A percentile compares a stretch with the other conserved stretches of the same genome.
These are phyloP conservation scores for Procavia capensis DNA, from an alignment of 2,113 vertebrate genomes.

Conservation along the genomic window DNA sequence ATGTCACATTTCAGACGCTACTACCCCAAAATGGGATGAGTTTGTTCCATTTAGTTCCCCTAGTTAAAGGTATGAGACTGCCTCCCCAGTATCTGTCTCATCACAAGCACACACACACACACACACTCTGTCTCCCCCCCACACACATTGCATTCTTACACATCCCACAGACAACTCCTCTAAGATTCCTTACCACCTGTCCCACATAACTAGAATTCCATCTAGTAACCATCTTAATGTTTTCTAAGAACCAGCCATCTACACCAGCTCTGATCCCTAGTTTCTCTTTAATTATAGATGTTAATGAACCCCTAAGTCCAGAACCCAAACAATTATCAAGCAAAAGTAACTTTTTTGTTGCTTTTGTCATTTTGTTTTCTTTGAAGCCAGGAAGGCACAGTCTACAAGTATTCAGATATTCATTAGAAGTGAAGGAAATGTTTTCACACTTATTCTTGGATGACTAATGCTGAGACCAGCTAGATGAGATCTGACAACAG, in stretches of 20 bases:
- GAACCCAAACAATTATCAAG: neutral
- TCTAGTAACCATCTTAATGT: neutral
- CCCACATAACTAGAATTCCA: neutral
- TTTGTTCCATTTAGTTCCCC: neutral
- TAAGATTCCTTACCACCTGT: neutral
- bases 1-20: neutral
- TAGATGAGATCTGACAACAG: too few relatives aligned
- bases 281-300: neutral
- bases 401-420: neutral
- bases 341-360: neutral
- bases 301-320: neutral
- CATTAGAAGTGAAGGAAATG: neutral
- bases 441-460: conserved; percentile 23
- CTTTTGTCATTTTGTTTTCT: neutral
- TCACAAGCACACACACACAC: neutral
- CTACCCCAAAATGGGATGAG: neutral
- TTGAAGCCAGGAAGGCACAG: neutral
- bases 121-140: too few relatives aligned
- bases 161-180: neutral
- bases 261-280: neutral
- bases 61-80: neutral
- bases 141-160: too few relatives aligned
- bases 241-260: neutral
- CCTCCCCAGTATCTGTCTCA: neutral
- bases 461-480: neutral